A percentile compares a stretch with the other conserved stretches of the same genome.
phyloP scores from a whole-genome alignment of 2,113 vertebrate species.

The Neodontobutis hainanensis region DNA sequence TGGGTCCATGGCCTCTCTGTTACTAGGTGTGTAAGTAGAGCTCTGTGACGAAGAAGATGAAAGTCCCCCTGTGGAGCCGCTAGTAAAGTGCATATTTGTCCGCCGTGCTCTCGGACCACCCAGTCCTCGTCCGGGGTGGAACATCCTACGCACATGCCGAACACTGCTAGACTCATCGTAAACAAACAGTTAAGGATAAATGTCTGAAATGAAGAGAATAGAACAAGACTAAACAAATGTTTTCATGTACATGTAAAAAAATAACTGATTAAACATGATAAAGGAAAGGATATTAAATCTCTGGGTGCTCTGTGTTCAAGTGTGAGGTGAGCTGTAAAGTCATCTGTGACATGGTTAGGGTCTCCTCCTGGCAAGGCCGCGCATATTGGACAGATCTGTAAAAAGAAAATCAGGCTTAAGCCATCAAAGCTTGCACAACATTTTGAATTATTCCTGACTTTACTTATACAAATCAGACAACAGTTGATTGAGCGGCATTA shows the following conservation, averaged over 20 bases:
- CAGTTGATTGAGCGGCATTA: no score
- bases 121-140: conserved; percentile 95
- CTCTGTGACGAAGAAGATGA: conserved; percentile 92
- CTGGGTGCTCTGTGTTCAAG: conserved; percentile 99
- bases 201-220: neutral
- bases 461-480: no score
- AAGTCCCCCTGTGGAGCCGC: conserved; percentile 92
- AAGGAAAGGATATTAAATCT: conserved; percentile 98
- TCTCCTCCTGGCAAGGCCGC: conserved; percentile 98
- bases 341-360: conserved; percentile 99
- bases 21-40: conserved; percentile 98
- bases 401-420: conserved; percentile 39
- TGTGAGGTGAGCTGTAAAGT: conserved; percentile 99
- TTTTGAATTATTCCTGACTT: no score
- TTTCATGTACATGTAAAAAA: neutral
- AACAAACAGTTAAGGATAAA: conserved; percentile 80
- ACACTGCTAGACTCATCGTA: conserved; percentile 98
- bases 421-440: neutral
- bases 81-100: conserved; percentile 99
- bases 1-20: conserved; percentile 99
- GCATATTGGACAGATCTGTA: conserved; percentile 99
- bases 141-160: conserved; percentile 98
- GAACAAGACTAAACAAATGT: no score
- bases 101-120: conserved; percentile 95
- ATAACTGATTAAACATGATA: neutral